Evolutionary conservation across 2,888 invertebrate species (phyloP), one percentile per base, ranked within the genome.

Genomic region (Cynaeus angustus): DNA sequence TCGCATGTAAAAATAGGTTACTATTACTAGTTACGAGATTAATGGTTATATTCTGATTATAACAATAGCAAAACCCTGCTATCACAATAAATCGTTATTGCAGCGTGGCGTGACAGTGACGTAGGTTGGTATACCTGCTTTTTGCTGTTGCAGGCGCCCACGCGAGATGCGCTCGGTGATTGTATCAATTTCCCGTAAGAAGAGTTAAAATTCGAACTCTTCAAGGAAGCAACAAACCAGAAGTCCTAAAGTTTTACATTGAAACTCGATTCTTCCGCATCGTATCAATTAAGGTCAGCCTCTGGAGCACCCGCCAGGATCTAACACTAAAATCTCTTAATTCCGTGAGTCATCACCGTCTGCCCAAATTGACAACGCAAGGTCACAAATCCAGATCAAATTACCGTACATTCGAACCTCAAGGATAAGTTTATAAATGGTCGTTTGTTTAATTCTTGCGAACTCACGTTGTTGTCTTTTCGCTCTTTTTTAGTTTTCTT

Each of bases 351-450:
- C 56, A 56, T 41, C 41, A 9, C 7, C 33, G 33, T 33, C 33
- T 26, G 41, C 52, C 33, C 12, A 41, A 41, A 21, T 10, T 41
- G 56, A 38, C 56, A 38, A 14, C 56, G 38, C 45, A 45, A 45
- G 45, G 45, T 45, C 45, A 13, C 45, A 16, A 10, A 10, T 14
- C n/a, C 4, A 14, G 46, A 46, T 16, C 46, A 16, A 26, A 46
- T 46, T 41, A 41, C 41, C 41, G 41, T n/a, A 41, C 41, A 16
- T n/a, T 46, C 46, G 7, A 10, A 50, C 48, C 16, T 14, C 53
- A 28, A 50, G 28, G 28, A 28, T 50, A 4, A 10, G 9, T 28
- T 8, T 21, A 21, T 21, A 21, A 21, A 21, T 21, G 21, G 21
- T 21, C 21, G 21, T 21, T 21, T 21, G 21, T 21, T 21, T 21